These are phyloP conservation scores for Pangasius mekongensis DNA, from an alignment of 2,797 vertebrate genomes.

Conservation along the genomic window DNA sequence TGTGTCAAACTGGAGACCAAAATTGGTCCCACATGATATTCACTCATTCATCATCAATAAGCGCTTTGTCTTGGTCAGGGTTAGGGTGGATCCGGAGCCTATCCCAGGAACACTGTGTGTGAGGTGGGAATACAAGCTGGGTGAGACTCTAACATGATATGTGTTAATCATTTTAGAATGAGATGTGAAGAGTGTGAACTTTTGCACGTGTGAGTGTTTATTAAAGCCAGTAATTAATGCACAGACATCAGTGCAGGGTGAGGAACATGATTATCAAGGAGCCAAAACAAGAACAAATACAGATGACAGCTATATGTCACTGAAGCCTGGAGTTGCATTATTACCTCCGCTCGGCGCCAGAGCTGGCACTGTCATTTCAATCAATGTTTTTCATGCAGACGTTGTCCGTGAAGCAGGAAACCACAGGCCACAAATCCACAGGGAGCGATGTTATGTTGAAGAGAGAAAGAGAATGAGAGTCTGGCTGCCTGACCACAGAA, in stretches of 20 bases:
- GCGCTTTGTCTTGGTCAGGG: not conserved
- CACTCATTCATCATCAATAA: not conserved
- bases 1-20: not conserved
- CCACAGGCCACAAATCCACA: slow-evolving; percentile 29
- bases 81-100: not conserved
- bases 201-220: not conserved
- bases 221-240: not conserved
- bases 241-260: not conserved
- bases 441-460: slow-evolving; percentile 34
- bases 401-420: slow-evolving; percentile 20
- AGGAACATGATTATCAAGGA: not conserved
- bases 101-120: not conserved
- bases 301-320: not conserved
- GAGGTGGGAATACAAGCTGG: not conserved
- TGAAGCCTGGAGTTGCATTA: not conserved
- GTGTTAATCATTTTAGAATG: not conserved
- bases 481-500: slow-evolving; percentile 15
- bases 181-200: too few species aligned
- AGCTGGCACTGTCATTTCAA: not conserved
- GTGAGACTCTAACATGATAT: not conserved
- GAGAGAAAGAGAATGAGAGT: not conserved
- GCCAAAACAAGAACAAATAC: not conserved
- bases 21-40: not conserved
- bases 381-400: slow-evolving; percentile 11
- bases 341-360: not conserved